Base-by-base conservation (phyloP, 2,888 invertebrate genomes). In the Lepidochitona cinerea region DNA sequence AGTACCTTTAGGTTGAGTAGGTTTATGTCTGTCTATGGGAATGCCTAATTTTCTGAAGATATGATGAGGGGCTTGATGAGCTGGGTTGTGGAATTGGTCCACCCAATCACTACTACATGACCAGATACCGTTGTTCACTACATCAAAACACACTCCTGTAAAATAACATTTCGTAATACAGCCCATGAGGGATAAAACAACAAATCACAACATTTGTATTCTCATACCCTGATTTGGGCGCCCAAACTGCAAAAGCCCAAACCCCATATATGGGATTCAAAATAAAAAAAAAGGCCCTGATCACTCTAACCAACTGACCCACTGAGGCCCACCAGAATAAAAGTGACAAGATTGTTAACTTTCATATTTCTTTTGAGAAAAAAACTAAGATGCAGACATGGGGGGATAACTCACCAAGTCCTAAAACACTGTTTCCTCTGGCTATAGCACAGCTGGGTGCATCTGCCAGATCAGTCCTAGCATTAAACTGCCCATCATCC, bases 21-120 rank as follows among this genome's bases (percentile, higher is more conserved):
- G 9, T 29, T 68, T 59, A 36, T 35, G 37, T 12, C 41, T 37
- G 18, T 66, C 37, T 14, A 75, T 73, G n/a, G 76, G 67, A 6
- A 84, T 75, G 66, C 85, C 86, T 18, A 90, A 83, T 65, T 85
- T 79, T 1, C 73, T 71, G 59, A 84, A 79, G 70, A 90, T 82
- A 72, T 88, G 88, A 71, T 89, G 89, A 14, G 84, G 76, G 0
- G 90, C 87, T 79, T 88, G 87, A 78, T 90, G 89, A n/a, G 89
- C 89, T 4, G 89, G 89, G 80, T 90, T 90, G 73, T 85, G 85
- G 80, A 88, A 91, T 82, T 88, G 87, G 73, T 91, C 90, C 36
- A 90, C 83, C 83, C 88, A 90, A 70, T 90, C 89, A 75, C 81
- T 87, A 71, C 89, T 89, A 68, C 86, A 85, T 23, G 83, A 83